A percentile compares a stretch with the other conserved stretches of the same genome.
phyloP scores from a whole-genome alignment of 2,888 invertebrate species.

The Drosophila sordidula region DNA sequence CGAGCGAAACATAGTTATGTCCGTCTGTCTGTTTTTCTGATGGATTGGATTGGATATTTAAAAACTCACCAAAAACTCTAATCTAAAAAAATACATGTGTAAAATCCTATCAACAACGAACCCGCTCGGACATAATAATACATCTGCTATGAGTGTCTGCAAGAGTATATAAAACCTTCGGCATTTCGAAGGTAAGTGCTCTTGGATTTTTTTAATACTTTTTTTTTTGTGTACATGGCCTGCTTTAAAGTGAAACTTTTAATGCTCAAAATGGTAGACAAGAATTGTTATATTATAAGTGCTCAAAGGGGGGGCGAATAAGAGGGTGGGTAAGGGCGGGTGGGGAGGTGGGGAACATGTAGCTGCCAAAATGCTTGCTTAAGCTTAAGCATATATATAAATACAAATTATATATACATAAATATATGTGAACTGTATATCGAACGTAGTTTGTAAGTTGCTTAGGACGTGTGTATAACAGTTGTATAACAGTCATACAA shows the following conservation, averaged over 20 bases:
- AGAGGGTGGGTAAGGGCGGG: not conserved
- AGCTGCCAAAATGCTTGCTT: slow-evolving; percentile 56
- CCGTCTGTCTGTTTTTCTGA: no score
- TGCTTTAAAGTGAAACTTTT: slow-evolving; percentile 77
- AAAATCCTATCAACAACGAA: no score
- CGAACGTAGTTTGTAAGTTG: slow-evolving; percentile 25
- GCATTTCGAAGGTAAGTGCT: no score
- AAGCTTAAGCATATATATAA: slow-evolving; percentile 20
- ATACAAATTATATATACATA: slow-evolving; percentile 1
- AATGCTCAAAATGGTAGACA: slow-evolving; percentile 70
- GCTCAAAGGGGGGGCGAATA: slow-evolving; percentile 1
- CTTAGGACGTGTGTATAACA: slow-evolving; percentile 19
- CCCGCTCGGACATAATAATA: no score
- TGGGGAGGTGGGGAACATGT: slow-evolving; percentile 22
- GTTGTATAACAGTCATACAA: slow-evolving; percentile 34
- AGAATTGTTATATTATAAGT: slow-evolving; percentile 53
- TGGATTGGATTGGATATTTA: no score
- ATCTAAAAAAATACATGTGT: no score
- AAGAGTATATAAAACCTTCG: no score
- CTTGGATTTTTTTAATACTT: slow-evolving; percentile 27
- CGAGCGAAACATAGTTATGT: no score
- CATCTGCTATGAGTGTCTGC: no score
- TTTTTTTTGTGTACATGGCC: slow-evolving; percentile 24
- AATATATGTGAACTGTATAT: not conserved
- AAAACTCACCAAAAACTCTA: no score